These are phyloP conservation scores for Phycodurus eques DNA, from an alignment of 2,113 vertebrate species.

Conservation along the genomic window DNA sequence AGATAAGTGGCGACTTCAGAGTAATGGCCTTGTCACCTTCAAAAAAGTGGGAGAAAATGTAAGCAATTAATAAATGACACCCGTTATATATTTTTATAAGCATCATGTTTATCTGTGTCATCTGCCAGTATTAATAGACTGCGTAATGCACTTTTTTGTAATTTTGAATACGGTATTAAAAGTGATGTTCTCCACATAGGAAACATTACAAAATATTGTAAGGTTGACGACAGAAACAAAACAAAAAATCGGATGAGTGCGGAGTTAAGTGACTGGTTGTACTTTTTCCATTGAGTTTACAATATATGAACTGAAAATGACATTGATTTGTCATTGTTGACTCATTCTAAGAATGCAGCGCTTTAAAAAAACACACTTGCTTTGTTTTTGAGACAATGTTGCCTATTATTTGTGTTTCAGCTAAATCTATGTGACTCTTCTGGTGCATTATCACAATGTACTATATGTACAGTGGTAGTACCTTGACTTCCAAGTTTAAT, in stretches of 20 bases:
- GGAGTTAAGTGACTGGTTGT: too few species aligned
- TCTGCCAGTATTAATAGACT: constrained; percentile 84
- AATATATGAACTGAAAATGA: too few species aligned
- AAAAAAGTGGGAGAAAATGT: constrained; percentile 76
- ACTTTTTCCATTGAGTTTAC: too few species aligned
- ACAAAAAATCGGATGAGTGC: background rate
- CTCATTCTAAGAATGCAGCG: too few species aligned
- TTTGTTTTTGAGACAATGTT: too few species aligned
- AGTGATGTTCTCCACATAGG: background rate
- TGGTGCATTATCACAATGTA: too few species aligned
- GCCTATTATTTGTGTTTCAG: too few species aligned
- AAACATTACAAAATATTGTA: constrained; percentile 3
- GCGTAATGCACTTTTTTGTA: constrained; percentile 74
- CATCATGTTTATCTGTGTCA: constrained; percentile 83
- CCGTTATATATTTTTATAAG: constrained; percentile 78
- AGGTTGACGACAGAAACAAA: background rate
- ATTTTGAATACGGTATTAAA: constrained; percentile 9
- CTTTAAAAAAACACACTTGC: too few species aligned
- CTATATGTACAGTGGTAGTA: too few species aligned
- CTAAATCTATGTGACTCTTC: too few species aligned
- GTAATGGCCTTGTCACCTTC: constrained; percentile 96
- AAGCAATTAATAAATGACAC: constrained; percentile 98
- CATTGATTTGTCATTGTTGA: too few species aligned
- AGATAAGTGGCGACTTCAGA: constrained; percentile 96
- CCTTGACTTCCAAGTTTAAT: too few species aligned